phyloP scores from a whole-genome alignment of 2,113 vertebrate genomes.

The Catharus bicknelli region DNA sequence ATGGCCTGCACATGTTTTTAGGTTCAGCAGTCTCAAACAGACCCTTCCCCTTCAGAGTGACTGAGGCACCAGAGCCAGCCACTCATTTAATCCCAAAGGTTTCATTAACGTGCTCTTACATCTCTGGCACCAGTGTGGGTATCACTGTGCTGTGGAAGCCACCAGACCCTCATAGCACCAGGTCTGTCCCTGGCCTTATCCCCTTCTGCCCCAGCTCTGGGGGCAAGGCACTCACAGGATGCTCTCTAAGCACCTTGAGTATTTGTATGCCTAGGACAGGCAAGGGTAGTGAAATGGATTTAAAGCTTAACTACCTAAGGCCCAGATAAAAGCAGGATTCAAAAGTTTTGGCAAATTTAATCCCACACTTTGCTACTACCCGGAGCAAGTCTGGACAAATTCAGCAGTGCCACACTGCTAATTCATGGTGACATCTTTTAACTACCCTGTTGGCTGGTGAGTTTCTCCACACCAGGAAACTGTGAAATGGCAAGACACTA shows the following conservation, averaged over 20 bases:
- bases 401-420: neutral
- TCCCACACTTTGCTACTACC: neutral
- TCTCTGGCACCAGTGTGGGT: neutral
- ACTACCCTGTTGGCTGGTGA: neutral
- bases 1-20: neutral
- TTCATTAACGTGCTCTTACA: neutral
- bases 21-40: neutral
- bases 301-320: neutral
- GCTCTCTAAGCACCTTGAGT: neutral
- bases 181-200: neutral
- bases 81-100: neutral
- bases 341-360: constrained; percentile 1
- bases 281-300: neutral
- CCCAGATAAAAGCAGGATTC: neutral
- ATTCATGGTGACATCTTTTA: neutral
- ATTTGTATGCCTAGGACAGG: neutral
- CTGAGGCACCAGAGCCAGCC: neutral
- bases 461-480: neutral
- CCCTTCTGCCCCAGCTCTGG: neutral
- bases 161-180: neutral
- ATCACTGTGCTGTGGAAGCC: neutral
- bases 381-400: neutral
- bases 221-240: neutral
- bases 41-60: neutral
- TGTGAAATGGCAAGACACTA: neutral